Conservation (phyloP, 2,797 vertebrate species). For the Lophotriccus pileatus region DNA sequence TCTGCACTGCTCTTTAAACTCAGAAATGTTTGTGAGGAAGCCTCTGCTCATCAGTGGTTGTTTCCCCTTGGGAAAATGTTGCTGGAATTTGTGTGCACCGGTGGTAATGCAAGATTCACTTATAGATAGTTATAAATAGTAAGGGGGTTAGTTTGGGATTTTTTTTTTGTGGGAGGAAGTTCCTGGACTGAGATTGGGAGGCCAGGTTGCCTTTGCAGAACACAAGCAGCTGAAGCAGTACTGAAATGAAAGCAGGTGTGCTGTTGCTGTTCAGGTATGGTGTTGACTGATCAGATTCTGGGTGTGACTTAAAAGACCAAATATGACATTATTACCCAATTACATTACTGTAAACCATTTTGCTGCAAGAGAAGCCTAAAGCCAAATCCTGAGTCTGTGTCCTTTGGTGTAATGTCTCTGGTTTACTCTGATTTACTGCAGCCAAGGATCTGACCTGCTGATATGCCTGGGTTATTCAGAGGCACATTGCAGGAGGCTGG, state of each 20-base stretch:
- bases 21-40: neutral
- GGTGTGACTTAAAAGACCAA: neutral
- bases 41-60: neutral
- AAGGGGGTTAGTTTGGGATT: neutral
- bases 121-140: too few relatives aligned
- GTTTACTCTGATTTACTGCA: neutral
- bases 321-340: neutral
- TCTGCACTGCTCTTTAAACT: neutral
- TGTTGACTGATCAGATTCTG: neutral
- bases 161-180: neutral
- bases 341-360: neutral
- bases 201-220: neutral
- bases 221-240: neutral
- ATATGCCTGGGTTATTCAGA: neutral
- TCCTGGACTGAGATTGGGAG: neutral
- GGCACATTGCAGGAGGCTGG: neutral
- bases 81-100: neutral
- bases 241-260: neutral
- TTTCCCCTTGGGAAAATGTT: neutral
- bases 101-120: neutral
- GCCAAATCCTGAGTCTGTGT: neutral
- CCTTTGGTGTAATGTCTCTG: neutral
- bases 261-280: neutral
- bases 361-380: neutral
- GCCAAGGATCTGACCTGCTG: neutral